These are phyloP conservation scores for Pseudeuparius sepicola DNA, from an alignment of 2,888 invertebrate genomes.

Conservation along the genomic window DNA sequence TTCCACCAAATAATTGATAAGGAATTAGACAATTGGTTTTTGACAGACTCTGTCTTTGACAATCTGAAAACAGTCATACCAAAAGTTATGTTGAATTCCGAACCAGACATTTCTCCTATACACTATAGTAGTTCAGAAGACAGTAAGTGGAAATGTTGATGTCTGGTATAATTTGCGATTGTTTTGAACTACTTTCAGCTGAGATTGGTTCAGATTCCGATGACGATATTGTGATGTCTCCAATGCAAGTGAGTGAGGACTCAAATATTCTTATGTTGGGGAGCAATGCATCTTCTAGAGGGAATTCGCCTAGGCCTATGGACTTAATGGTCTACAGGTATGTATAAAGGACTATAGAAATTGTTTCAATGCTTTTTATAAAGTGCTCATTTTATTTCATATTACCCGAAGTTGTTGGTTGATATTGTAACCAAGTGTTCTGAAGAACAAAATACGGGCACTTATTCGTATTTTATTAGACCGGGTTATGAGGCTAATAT, in stretches of 20 bases:
- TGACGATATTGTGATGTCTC: conserved; percentile 1
- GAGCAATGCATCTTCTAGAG: not conserved
- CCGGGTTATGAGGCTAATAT: too few species aligned
- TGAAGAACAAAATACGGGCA: too few species aligned
- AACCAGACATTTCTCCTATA: conserved; percentile 46
- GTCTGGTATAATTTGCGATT: too few species aligned
- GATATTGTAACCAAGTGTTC: too few species aligned
- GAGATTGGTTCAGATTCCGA: not conserved
- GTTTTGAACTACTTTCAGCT: too few species aligned
- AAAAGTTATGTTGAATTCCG: conserved; percentile 50
- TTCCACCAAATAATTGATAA: conserved; percentile 43
- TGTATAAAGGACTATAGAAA: too few species aligned
- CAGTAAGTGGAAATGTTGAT: conserved; percentile 39
- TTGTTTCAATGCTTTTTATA: too few species aligned
- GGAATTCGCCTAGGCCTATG: not conserved
- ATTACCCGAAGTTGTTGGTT: too few species aligned
- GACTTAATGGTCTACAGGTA: too few species aligned
- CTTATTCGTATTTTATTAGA: too few species aligned
- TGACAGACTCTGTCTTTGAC: conserved; percentile 61
- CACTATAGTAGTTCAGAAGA: conserved; percentile 58
- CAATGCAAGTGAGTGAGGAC: not conserved
- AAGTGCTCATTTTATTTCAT: too few species aligned
- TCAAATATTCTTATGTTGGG: not conserved
- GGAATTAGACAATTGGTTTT: conserved; percentile 56
- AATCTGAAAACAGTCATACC: conserved; percentile 63